phyloP scores from a whole-genome alignment of 2,797 vertebrate species.

The Galagoides demidoff region DNA sequence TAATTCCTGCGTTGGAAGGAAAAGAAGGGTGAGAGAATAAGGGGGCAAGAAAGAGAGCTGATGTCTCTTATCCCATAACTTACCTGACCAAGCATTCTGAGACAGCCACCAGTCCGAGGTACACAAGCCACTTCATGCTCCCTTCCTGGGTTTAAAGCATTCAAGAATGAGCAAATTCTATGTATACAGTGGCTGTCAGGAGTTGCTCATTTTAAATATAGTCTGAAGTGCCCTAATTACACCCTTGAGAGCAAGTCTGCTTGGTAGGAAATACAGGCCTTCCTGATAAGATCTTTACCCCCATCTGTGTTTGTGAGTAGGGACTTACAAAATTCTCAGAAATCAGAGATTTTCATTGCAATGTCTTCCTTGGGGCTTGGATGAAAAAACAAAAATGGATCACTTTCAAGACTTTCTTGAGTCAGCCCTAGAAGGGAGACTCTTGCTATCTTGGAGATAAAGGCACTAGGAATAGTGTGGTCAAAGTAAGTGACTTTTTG shows the following conservation, averaged over 20 bases:
- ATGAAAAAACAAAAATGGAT: no score
- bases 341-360: no score
- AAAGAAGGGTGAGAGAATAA: neutral
- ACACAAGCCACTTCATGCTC: constrained; percentile 84
- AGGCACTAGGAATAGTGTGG: neutral
- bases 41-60: neutral
- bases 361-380: no score
- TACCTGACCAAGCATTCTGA: constrained; percentile 82
- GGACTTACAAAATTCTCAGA: no score
- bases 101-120: constrained; percentile 81
- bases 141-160: neutral
- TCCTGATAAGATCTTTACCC: no score
- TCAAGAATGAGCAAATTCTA: neutral
- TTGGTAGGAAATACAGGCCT: no score
- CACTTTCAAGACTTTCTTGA: neutral
- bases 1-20: neutral
- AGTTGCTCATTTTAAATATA: neutral
- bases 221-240: no score
- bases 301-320: no score
- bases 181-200: accelerated
- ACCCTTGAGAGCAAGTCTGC: no score
- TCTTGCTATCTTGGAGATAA: neutral
- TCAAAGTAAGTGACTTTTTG: neutral
- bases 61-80: neutral
- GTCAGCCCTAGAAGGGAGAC: neutral